Conservation (phyloP, 2,888 invertebrate species). For the Metallyticus violacea region DNA sequence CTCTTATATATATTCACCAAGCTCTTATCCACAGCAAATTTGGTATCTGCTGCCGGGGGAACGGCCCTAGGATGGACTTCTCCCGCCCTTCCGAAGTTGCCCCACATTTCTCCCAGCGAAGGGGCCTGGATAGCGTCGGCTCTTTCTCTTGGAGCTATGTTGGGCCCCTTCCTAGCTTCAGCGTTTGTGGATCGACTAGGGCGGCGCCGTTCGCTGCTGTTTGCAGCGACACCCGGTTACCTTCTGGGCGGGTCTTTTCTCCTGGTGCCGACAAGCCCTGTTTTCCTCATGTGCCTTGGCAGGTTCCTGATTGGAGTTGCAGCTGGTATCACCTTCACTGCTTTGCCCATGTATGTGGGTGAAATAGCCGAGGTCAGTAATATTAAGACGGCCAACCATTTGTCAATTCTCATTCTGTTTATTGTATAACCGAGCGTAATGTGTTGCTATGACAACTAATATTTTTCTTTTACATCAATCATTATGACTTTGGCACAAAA, state of each 20-base stretch:
- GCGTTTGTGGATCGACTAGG: conserved; percentile 55
- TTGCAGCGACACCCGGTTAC: conserved; percentile 60
- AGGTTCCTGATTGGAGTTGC: conserved; percentile 61
- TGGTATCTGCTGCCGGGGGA: conserved; percentile 37
- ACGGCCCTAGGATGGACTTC: conserved; percentile 38
- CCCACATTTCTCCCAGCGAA: conserved; percentile 34
- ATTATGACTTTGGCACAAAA: no score
- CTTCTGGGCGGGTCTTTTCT: conserved; percentile 65
- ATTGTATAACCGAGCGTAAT: not conserved
- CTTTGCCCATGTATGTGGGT: conserved; percentile 81
- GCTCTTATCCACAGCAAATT: conserved; percentile 34
- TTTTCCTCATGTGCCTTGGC: conserved; percentile 55
- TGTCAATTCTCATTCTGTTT: not conserved
- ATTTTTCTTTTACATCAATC: no score
- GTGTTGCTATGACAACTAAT: no score
- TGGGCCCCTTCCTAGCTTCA: conserved; percentile 57
- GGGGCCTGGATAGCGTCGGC: conserved; percentile 45
- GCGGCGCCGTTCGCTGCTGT: conserved; percentile 47
- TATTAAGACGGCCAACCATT: no score
- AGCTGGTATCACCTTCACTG: conserved; percentile 67
- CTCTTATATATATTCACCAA: no score
- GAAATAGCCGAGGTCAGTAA: conserved; percentile 70
- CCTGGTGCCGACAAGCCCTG: conserved; percentile 54
- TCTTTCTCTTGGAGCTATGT: conserved; percentile 55
- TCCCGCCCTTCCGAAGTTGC: conserved; percentile 37